phyloP scores from a whole-genome alignment of 2,113 vertebrate species.

The Corydoras maculifer region DNA sequence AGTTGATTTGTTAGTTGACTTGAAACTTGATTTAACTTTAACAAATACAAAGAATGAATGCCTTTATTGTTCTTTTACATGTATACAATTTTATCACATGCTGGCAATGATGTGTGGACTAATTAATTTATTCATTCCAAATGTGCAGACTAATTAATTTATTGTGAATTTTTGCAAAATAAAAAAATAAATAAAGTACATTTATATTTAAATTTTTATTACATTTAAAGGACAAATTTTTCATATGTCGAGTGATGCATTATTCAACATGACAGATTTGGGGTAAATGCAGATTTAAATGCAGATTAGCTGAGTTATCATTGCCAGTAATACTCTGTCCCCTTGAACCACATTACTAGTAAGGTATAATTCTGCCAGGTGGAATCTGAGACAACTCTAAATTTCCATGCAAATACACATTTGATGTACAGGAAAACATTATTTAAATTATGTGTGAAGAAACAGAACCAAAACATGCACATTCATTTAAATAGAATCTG shows the following conservation, averaged over 20 bases:
- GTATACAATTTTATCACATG: no score
- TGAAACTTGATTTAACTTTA: no score
- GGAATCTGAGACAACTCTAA: background rate
- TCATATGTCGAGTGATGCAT: conserved; percentile 38
- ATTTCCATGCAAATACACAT: background rate
- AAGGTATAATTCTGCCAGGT: background rate
- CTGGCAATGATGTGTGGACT: no score
- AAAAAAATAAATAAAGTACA: background rate
- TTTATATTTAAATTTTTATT: background rate
- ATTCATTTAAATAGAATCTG: background rate
- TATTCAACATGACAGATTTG: conserved; percentile 53
- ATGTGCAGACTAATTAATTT: no score
- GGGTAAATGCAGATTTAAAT: conserved; percentile 69
- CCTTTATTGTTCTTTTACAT: no score
- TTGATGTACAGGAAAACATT: background rate
- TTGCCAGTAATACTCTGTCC: conserved; percentile 42
- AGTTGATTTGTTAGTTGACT: no score
- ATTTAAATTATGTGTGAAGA: background rate
- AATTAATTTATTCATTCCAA: no score
- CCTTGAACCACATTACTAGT: conserved; percentile 42
- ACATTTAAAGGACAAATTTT: background rate
- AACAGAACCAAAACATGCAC: background rate
- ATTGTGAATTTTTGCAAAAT: background rate
- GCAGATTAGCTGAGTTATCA: conserved; percentile 62
- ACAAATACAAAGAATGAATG: no score